phyloP scores from a whole-genome alignment of 92 coral and sea anemone genomes.

The Diadumene lineata region DNA sequence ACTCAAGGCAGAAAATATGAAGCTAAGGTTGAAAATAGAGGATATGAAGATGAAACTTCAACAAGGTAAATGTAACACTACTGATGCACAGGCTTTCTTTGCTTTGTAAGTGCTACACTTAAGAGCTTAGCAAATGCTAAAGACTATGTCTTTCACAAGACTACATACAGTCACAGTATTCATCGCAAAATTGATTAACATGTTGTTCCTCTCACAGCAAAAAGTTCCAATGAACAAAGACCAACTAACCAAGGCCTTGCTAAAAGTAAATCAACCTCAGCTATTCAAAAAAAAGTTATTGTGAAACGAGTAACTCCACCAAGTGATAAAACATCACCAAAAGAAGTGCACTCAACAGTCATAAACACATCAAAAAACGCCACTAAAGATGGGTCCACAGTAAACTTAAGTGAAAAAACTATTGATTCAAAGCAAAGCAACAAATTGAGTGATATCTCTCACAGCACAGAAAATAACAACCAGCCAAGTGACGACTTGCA shows the following conservation, averaged over 20 bases:
- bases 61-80: conserved; percentile 58
- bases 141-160: too few relatives aligned
- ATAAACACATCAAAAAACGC: neutral
- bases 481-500: too few relatives aligned
- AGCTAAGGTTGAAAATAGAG: conserved; percentile 78
- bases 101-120: too few relatives aligned
- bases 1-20: conserved; percentile 77
- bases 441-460: neutral
- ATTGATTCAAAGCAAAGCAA: neutral
- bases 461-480: too few relatives aligned
- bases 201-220: conserved; percentile 1
- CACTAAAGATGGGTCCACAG: neutral
- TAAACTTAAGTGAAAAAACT: neutral
- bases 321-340: neutral
- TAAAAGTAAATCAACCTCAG: conserved; percentile 29
- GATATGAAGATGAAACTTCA: conserved; percentile 82
- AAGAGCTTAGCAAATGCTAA: too few relatives aligned
- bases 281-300: neutral
- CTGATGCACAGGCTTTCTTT: too few relatives aligned
- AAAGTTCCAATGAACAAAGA: neutral
- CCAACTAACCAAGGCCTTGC: neutral
- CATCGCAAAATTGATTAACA: neutral
- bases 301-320: neutral
- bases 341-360: neutral
- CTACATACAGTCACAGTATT: too few relatives aligned